A percentile compares a stretch with the other conserved stretches of the same genome.
Evolutionary conservation across 1,140 invertebrate species (phyloP).

Genomic region (Drosophila pachea): DNA sequence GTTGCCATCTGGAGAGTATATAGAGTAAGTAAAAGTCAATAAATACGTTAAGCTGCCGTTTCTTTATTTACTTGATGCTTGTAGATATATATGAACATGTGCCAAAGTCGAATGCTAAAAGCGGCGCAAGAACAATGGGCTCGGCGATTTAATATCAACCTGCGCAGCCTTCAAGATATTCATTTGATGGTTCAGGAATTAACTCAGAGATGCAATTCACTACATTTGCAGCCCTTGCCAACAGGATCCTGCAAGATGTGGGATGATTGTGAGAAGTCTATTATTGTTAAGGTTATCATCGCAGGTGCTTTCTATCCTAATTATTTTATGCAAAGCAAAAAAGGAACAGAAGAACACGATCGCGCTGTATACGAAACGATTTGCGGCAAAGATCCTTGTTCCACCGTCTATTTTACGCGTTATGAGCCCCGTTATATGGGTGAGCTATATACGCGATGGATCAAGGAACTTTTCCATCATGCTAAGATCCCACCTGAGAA

Average conservation of each 20-base stretch:
- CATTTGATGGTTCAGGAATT: constrained; percentile 86
- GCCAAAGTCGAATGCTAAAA: constrained; percentile 27
- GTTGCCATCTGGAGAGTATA: constrained; percentile 91
- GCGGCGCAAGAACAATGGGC: constrained; percentile 83
- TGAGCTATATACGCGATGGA: constrained; percentile 83
- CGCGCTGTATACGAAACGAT: constrained; percentile 82
- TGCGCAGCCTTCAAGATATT: constrained; percentile 86
- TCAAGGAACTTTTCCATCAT: constrained; percentile 81
- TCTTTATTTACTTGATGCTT: neutral
- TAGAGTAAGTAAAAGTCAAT: constrained; percentile 80
- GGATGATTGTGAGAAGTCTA: constrained; percentile 79
- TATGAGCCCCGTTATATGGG: constrained; percentile 86
- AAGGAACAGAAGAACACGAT: constrained; percentile 81
- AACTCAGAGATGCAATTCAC: constrained; percentile 80
- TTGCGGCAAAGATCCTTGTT: constrained; percentile 85
- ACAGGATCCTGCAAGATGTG: constrained; percentile 75
- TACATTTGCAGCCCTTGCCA: constrained; percentile 72
- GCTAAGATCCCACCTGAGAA: constrained; percentile 77
- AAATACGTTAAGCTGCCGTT: neutral
- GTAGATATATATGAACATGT: constrained; percentile 54
- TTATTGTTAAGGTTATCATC: constrained; percentile 84
- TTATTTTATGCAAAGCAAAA: constrained; percentile 85
- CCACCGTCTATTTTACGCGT: constrained; percentile 86
- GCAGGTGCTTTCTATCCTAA: constrained; percentile 93
- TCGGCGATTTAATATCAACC: constrained; percentile 85